These are phyloP conservation scores for Monodelphis domestica DNA, from an alignment of 2,797 vertebrate species.

Conservation along the genomic window DNA sequence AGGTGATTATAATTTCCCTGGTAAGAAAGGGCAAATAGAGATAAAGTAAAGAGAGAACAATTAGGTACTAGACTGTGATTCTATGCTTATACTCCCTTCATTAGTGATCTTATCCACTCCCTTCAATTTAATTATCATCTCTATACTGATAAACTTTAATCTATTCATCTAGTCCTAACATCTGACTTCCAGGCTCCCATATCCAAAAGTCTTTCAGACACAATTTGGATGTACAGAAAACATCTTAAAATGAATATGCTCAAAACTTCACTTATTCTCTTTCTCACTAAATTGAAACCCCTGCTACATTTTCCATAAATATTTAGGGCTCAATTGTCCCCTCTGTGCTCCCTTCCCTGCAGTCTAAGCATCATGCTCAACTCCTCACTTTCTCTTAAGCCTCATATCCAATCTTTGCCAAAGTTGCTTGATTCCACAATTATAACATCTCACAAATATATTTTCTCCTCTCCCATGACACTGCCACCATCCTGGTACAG, in stretches of 20 bases:
- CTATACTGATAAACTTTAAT: not conserved
- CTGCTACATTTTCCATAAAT: not conserved
- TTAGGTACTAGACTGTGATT: not conserved
- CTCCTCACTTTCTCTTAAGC: not conserved
- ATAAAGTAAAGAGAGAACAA: not conserved
- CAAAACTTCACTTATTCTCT: not conserved
- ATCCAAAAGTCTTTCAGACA: not conserved
- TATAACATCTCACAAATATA: not conserved
- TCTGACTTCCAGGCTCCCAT: not conserved
- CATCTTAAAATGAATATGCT: not conserved
- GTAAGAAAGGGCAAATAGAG: not conserved
- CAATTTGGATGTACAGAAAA: not conserved
- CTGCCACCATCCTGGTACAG: not conserved
- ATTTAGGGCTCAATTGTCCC: not conserved
- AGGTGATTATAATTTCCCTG: not conserved
- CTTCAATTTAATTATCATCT: not conserved
- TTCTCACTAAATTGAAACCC: not conserved
- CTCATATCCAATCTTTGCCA: not conserved
- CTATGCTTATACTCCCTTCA: not conserved
- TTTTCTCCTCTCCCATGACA: not conserved
- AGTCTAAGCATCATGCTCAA: not conserved
- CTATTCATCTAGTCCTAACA: not conserved
- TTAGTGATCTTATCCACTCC: not conserved
- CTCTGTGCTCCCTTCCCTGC: not conserved
- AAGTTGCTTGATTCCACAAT: not conserved